Conservation (phyloP, 2,113 vertebrate genomes). For the Nothocercus nigrocapillus region DNA sequence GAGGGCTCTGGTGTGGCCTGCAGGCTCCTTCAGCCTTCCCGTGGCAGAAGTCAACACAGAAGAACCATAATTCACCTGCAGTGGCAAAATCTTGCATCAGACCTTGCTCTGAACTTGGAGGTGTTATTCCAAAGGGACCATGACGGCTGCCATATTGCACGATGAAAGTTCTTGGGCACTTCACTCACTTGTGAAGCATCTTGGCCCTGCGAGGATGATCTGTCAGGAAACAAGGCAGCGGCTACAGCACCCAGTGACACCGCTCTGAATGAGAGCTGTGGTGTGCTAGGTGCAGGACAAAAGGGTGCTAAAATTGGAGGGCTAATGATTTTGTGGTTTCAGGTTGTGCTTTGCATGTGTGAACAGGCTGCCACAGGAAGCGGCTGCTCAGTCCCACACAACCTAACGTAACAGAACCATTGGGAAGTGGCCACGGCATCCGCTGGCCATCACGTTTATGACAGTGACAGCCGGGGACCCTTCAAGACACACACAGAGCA, state of each 20-base stretch:
- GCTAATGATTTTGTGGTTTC: neutral
- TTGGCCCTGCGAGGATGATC: accelerated
- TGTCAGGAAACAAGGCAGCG: neutral
- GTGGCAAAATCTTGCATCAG: neutral
- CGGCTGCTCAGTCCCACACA: neutral
- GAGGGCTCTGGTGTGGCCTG: neutral
- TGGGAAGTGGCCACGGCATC: neutral
- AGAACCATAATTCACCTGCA: neutral
- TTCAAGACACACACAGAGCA: neutral
- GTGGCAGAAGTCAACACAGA: neutral
- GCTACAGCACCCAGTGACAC: neutral
- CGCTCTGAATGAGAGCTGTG: neutral
- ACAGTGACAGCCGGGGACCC: neutral
- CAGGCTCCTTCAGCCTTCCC: neutral
- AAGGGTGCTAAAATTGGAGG: too few relatives aligned
- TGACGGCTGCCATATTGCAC: neutral
- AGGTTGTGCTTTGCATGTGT: neutral
- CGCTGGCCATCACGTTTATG: neutral
- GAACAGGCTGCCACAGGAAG: neutral
- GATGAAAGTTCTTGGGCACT: accelerated
- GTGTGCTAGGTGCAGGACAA: neutral
- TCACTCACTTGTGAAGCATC: neutral
- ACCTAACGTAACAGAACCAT: neutral
- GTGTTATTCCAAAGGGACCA: neutral
- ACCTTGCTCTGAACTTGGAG: neutral